A percentile compares a stretch with the other conserved stretches of the same genome.
Evolutionary conservation across 2,797 vertebrate species (phyloP).

Genomic region (Notoglanidium macrostoma): DNA sequence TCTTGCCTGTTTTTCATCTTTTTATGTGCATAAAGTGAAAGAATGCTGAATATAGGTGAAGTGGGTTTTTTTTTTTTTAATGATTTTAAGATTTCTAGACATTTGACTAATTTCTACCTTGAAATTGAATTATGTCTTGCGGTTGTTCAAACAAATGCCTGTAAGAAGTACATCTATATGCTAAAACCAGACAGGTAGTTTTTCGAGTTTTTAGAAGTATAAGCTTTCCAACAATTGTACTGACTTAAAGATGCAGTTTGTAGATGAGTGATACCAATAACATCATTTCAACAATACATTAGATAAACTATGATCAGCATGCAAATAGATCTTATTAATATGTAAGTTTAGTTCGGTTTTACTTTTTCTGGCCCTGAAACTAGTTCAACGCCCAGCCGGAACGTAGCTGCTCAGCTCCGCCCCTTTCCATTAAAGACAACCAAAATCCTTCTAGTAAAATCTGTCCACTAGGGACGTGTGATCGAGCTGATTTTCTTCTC

Average conservation of each 20-base stretch:
- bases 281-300: not conserved
- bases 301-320: not conserved
- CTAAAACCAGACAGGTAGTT: not conserved
- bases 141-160: not conserved
- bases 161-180: not conserved
- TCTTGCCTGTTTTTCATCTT: not conserved
- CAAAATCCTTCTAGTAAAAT: too few species aligned
- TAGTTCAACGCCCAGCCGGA: not conserved
- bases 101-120: not conserved
- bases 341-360: not conserved
- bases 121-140: not conserved
- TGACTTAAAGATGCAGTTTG: not conserved
- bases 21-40: not conserved
- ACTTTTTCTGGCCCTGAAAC: too few species aligned
- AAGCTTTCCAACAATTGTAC: not conserved
- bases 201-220: not conserved
- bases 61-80: not conserved
- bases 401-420: not conserved
- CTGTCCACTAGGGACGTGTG: too few species aligned
- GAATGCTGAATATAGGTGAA: not conserved
- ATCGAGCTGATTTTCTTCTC: too few species aligned
- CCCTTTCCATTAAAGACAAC: too few species aligned
- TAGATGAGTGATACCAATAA: not conserved
- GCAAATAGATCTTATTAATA: too few species aligned
- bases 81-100: not conserved